A percentile compares a stretch with the other conserved stretches of the same genome.
Evolutionary conservation across 2,797 vertebrate species (phyloP).

Genomic region (Streptopelia turtur): DNA sequence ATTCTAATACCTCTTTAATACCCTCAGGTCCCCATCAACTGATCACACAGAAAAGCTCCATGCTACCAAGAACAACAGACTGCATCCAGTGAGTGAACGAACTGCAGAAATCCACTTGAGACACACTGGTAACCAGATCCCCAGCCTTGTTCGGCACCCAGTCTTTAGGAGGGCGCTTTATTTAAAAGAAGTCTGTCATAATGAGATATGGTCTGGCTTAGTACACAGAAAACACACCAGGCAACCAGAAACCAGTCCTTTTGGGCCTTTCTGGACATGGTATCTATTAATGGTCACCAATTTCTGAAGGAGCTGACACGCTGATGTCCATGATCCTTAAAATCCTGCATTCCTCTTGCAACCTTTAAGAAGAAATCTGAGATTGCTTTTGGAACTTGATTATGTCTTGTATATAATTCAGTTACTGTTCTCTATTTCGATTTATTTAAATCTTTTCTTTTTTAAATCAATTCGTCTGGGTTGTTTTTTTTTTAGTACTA

Average conservation of each 20-base stretch:
- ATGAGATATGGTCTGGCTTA: neutral
- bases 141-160: neutral
- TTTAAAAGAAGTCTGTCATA: neutral
- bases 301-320: neutral
- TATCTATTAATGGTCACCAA: neutral
- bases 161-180: neutral
- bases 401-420: neutral
- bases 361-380: neutral
- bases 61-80: neutral
- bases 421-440: neutral
- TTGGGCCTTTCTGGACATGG: neutral
- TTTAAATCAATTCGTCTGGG: neutral
- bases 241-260: neutral
- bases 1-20: neutral
- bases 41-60: neutral
- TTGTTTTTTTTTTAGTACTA: neutral
- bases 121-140: neutral
- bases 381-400: neutral
- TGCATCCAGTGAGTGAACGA: neutral
- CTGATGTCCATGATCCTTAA: neutral
- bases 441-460: neutral
- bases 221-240: neutral
- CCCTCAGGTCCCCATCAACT: neutral
- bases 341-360: neutral
- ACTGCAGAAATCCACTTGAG: neutral